A percentile compares a stretch with the other conserved stretches of the same genome.
phyloP scores from a whole-genome alignment of 2,888 invertebrate species.

The Alentia gelatinosa region DNA sequence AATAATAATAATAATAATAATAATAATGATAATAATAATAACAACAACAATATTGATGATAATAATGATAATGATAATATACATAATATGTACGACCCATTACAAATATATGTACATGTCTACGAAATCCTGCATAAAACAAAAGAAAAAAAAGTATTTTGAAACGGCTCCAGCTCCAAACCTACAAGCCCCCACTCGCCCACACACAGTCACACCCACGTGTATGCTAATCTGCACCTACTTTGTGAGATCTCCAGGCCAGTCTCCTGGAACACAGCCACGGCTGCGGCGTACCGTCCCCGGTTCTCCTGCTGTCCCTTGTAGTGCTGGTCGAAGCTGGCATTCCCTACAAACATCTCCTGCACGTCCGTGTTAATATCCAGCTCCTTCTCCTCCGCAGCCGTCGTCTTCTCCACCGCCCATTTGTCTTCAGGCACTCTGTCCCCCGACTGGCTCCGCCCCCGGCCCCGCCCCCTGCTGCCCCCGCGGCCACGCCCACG shows the following conservation, averaged over 20 bases:
- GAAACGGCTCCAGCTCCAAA: too few species aligned
- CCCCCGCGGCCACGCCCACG: constrained; percentile 61
- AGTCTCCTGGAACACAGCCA: constrained; percentile 71
- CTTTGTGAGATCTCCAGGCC: constrained; percentile 76
- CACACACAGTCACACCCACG: too few species aligned
- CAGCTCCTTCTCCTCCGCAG: constrained; percentile 55
- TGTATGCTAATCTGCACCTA: constrained; percentile 68
- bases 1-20: too few species aligned
- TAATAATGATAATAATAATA: too few species aligned
- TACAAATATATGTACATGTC: neutral
- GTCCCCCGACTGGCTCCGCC: constrained; percentile 45
- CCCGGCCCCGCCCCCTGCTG: constrained; percentile 48
- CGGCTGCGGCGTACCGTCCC: constrained; percentile 72
- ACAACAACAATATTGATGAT: neutral
- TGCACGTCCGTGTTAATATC: constrained; percentile 71
- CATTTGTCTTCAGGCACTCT: neutral
- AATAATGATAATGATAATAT: too few species aligned
- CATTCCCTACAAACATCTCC: constrained; percentile 73
- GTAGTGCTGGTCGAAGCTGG: constrained; percentile 73
- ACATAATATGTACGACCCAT: too few species aligned
- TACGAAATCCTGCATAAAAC: neutral
- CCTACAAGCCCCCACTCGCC: neutral
- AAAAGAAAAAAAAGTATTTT: too few species aligned
- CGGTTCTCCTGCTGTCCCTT: constrained; percentile 72
- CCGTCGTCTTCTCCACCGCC: neutral